Conservation (phyloP, 2,888 invertebrate genomes). For the Terebella lapidaria region DNA sequence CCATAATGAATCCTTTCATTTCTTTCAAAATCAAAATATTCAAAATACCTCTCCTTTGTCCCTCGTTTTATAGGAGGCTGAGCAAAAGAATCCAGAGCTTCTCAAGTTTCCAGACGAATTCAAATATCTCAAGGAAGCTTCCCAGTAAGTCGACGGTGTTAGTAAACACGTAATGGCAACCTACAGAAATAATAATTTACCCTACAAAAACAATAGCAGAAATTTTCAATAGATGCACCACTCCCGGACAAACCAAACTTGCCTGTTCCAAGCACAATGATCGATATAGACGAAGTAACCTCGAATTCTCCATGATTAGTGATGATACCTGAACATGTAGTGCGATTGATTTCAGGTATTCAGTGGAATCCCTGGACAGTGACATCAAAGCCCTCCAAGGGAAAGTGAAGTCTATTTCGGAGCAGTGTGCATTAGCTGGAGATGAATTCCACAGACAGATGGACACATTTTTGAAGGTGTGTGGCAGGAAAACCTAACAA, state of each 20-base stretch:
- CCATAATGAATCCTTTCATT: too few relatives aligned
- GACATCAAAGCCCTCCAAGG: constrained; percentile 19
- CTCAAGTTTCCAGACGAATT: constrained; percentile 80
- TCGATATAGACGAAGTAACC: background rate
- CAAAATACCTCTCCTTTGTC: too few relatives aligned
- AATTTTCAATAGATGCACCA: too few relatives aligned
- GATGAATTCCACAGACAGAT: constrained; percentile 18
- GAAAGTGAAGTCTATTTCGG: constrained; percentile 22
- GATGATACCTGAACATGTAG: too few relatives aligned
- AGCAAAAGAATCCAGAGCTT: constrained; percentile 77
- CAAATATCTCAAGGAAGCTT: constrained; percentile 81
- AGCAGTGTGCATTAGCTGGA: constrained; percentile 14
- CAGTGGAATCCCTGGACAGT: constrained; percentile 20
- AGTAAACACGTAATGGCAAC: background rate
- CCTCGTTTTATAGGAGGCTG: constrained; percentile 67
- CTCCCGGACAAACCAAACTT: too few relatives aligned
- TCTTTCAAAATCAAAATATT: too few relatives aligned
- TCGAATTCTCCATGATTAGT: too few relatives aligned
- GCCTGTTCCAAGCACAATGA: background rate
- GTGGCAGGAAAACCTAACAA: too few relatives aligned
- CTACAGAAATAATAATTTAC: too few relatives aligned
- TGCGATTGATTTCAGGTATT: constrained; percentile 21
- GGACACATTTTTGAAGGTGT: constrained; percentile 18
- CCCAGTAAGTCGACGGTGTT: constrained; percentile 67
- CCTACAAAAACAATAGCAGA: too few relatives aligned